These are phyloP conservation scores for Onthophagus sagittarius DNA, from an alignment of 2,888 invertebrate species.

Conservation along the genomic window DNA sequence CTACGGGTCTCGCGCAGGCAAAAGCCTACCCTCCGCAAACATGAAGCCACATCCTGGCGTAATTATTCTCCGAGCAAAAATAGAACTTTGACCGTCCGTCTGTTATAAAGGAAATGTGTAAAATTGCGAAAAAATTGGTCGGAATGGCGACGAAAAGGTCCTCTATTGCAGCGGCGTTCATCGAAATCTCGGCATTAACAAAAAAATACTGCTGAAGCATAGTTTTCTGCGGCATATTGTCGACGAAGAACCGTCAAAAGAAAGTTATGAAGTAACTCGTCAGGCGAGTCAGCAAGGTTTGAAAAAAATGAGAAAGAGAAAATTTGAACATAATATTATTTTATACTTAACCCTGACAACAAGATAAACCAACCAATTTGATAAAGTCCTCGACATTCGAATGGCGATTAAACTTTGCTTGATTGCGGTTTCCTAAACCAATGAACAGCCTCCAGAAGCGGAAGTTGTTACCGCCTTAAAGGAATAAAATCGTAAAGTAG, in stretches of 20 bases:
- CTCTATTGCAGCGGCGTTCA: neutral
- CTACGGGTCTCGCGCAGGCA: neutral
- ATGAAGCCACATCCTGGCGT: neutral
- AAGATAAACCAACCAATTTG: too few species aligned
- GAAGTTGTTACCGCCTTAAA: conserved; percentile 40
- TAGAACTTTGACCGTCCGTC: neutral
- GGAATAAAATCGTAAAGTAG: conserved; percentile 62
- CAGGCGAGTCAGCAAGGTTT: conserved; percentile 40
- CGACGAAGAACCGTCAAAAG: conserved; percentile 34
- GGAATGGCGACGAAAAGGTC: neutral
- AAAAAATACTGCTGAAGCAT: conserved; percentile 9
- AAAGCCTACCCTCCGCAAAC: neutral
- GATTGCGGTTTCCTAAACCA: neutral
- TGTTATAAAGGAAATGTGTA: neutral
- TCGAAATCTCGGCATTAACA: conserved; percentile 5
- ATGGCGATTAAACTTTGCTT: neutral
- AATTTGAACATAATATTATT: neutral
- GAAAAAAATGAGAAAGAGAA: neutral
- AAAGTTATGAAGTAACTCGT: conserved; percentile 41
- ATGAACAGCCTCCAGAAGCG: neutral
- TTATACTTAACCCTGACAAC: too few species aligned
- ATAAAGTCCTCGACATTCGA: neutral
- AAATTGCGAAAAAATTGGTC: neutral
- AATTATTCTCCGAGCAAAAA: neutral
- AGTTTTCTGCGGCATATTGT: conserved; percentile 7